These are phyloP conservation scores for Callionymus lyra DNA, from an alignment of 2,113 vertebrate genomes.

Conservation along the genomic window DNA sequence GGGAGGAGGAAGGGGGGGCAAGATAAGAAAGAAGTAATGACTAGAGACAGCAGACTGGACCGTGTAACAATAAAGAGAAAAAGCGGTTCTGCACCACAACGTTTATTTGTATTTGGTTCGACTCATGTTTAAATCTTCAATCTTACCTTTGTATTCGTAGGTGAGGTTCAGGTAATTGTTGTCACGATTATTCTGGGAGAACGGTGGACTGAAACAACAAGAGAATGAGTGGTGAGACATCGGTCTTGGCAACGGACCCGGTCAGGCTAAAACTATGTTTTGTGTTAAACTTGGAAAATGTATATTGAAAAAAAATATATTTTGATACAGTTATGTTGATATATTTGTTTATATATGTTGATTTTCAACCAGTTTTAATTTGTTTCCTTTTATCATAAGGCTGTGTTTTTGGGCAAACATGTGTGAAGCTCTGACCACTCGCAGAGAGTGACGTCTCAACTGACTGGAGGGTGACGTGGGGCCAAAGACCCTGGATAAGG, in stretches of 20 bases:
- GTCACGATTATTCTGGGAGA: constrained; percentile 70
- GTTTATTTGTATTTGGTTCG: no score
- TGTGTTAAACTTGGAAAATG: no score
- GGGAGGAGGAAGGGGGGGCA: constrained; percentile 5
- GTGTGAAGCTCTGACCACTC: constrained; percentile 7
- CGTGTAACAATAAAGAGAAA: no score
- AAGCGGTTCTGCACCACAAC: no score
- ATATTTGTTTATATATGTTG: no score
- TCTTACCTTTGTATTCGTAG: constrained; percentile 74
- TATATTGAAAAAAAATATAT: no score
- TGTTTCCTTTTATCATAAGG: no score
- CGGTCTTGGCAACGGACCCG: neutral
- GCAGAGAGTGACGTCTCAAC: constrained; percentile 52
- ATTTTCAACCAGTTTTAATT: no score
- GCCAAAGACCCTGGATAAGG: constrained; percentile 61
- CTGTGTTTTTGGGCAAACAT: no score
- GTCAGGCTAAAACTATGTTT: no score
- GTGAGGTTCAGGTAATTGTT: constrained; percentile 73
- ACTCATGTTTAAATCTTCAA: neutral
- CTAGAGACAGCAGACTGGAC: no score
- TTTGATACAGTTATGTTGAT: no score
- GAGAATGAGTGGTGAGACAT: constrained; percentile 13
- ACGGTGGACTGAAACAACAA: constrained; percentile 63
- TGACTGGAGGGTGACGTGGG: constrained; percentile 46
- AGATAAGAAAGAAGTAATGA: constrained; percentile 16